phyloP scores from a whole-genome alignment of 2,888 invertebrate genomes.

The Drosophila histrio region DNA sequence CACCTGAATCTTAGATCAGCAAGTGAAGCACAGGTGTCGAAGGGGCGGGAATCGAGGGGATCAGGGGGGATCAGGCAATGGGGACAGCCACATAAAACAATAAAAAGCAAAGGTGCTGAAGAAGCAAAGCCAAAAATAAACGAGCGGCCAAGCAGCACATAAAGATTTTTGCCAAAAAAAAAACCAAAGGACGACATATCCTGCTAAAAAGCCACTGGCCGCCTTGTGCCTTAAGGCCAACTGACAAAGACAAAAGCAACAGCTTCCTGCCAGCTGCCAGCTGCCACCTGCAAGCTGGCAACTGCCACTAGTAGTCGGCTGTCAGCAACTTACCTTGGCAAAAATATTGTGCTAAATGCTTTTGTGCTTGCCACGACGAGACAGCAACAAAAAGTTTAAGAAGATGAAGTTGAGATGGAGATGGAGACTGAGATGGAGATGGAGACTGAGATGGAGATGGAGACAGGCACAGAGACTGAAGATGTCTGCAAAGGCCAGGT shows the following conservation, averaged over 20 bases:
- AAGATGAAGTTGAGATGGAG: conserved; percentile 10
- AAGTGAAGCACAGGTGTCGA: neutral
- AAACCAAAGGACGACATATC: conserved; percentile 1
- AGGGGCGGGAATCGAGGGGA: neutral
- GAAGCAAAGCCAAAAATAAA: conserved; percentile 5
- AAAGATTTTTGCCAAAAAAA: neutral
- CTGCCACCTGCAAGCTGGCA: conserved; percentile 11
- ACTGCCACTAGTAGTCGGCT: conserved; percentile 57
- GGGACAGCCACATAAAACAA: conserved; percentile 64
- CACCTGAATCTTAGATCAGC: conserved; percentile 56
- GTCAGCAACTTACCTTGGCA: conserved; percentile 42
- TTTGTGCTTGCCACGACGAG: conserved; percentile 51
- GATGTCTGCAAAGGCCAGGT: conserved; percentile 61
- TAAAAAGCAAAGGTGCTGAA: conserved; percentile 49
- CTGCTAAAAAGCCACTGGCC: neutral
- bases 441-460: neutral
- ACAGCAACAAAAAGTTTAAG: neutral
- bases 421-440: neutral
- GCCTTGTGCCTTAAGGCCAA: conserved; percentile 2
- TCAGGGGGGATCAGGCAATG: too few species aligned
- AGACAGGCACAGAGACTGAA: neutral
- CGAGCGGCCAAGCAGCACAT: neutral
- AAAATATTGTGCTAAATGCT: conserved; percentile 70
- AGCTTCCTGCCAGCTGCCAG: neutral
- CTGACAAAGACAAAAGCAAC: conserved; percentile 15